Evolutionary conservation across 1,140 invertebrate genomes (phyloP), one percentile per base, ranked within the genome.

Genomic region (Hirudo medicinalis): DNA sequence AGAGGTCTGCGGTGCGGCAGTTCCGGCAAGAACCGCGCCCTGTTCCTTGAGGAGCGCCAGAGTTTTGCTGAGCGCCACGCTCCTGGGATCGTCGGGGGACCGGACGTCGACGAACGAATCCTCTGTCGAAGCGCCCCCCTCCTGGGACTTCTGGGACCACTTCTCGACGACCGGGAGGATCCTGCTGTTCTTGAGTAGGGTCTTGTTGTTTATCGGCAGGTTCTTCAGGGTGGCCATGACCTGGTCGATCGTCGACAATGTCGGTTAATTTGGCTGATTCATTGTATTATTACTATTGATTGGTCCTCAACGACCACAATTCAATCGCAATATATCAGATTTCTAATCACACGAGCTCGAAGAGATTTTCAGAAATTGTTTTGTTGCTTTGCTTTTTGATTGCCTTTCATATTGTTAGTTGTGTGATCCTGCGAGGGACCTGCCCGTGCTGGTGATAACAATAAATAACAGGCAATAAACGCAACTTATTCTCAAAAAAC

Each of bases 171-270:
- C 86, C 32, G 72, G 74, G 69, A 85, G 75, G 66, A 97, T 89
- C 78, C 94, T 92, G 77, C 90, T 93, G 76, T 97, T 92, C 78
- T 90, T 88, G 2, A 97, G 83, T 83, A 94, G 89, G 0, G 90
- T 94, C 80, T 91, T 93, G 80, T 95, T 95, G 2, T 90, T 88
- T 72, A 97, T 93, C 8, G 93, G 92, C 70, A 97, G 84, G 63
- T 87, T 86, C 70, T 88, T 87, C 54, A 84, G 75, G 0, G 90
- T 90, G 75, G 89, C 86, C n/a, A 95, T 79, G 75, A 94, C 87
- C 91, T 90, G 76, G 82, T 85, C 77, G 54, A 6, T 36, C 11
- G 43, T 11, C 3, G 13, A 0, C 82, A 76, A 71, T 63, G 53
- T 72, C 74, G 43, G 43, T 49, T 49, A 49, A 9, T 0, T 49